A percentile compares a stretch with the other conserved stretches of the same genome.
These are phyloP conservation scores for Aromia moschata DNA, from an alignment of 2,888 invertebrate species.

Conservation along the genomic window DNA sequence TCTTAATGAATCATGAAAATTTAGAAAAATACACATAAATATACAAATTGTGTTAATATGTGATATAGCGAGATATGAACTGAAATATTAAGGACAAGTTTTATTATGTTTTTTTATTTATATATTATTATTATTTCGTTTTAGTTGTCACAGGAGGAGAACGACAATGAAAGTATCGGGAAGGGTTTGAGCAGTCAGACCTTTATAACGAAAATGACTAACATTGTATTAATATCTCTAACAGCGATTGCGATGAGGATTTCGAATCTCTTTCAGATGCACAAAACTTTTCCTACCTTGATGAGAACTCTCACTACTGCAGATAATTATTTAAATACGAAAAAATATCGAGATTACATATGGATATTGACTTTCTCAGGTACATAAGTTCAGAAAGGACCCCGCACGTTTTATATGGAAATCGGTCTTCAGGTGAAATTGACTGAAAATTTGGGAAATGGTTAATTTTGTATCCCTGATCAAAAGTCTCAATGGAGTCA, in stretches of 20 bases:
- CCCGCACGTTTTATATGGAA: neutral
- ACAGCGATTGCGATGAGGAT: neutral
- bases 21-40: no score
- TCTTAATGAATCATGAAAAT: no score
- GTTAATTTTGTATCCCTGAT: no score
- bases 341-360: constrained; percentile 21
- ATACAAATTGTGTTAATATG: no score
- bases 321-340: constrained; percentile 2
- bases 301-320: neutral
- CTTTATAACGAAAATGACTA: constrained; percentile 17
- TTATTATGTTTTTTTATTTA: no score
- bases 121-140: no score
- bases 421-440: no score
- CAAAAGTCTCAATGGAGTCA: no score
- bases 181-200: neutral
- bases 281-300: constrained; percentile 3
- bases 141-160: constrained; percentile 3
- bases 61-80: no score
- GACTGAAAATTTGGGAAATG: no score
- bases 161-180: neutral
- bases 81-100: no score
- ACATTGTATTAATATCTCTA: constrained; percentile 9
- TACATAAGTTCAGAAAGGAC: constrained; percentile 7
- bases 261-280: neutral
- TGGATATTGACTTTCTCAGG: constrained; percentile 31